Evolutionary conservation across 2,797 vertebrate species (phyloP).

Genomic region (Spatula versicolor): DNA sequence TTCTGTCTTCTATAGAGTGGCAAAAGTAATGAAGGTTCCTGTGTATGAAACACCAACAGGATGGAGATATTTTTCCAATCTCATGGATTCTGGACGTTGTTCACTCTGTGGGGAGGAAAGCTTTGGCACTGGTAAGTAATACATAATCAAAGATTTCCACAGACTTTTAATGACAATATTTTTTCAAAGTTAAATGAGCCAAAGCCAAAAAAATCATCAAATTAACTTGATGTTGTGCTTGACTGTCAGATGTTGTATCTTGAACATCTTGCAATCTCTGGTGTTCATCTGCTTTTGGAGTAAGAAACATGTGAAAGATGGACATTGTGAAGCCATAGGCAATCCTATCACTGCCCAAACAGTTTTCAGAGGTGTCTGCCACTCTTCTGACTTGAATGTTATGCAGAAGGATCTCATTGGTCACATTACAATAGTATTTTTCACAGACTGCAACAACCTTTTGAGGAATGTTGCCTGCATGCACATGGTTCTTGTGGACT

Average conservation of each 20-base stretch:
- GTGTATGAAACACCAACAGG: conserved; percentile 96
- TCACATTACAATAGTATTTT: neutral
- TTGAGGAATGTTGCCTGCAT: neutral
- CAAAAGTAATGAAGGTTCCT: conserved; percentile 94
- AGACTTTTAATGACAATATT: neutral
- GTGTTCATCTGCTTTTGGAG: neutral
- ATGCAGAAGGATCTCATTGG: neutral
- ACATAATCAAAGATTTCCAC: neutral
- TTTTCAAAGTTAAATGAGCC: neutral
- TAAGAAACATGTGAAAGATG: neutral
- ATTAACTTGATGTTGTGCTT: neutral
- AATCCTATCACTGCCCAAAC: neutral
- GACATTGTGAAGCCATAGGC: neutral
- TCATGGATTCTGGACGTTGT: conserved; percentile 98
- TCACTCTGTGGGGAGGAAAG: conserved; percentile 98
- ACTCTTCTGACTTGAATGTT: neutral
- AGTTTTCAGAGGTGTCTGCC: neutral
- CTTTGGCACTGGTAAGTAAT: conserved; percentile 92
- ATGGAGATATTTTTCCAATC: conserved; percentile 97
- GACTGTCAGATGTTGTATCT: neutral
- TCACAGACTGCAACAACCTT: neutral
- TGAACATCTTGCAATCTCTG: neutral
- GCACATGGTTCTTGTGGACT: neutral
- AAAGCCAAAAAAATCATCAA: neutral
- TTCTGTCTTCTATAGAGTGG: conserved; percentile 85